Conservation (phyloP, 2,797 vertebrate species). For the Sebastiscus tertius region DNA sequence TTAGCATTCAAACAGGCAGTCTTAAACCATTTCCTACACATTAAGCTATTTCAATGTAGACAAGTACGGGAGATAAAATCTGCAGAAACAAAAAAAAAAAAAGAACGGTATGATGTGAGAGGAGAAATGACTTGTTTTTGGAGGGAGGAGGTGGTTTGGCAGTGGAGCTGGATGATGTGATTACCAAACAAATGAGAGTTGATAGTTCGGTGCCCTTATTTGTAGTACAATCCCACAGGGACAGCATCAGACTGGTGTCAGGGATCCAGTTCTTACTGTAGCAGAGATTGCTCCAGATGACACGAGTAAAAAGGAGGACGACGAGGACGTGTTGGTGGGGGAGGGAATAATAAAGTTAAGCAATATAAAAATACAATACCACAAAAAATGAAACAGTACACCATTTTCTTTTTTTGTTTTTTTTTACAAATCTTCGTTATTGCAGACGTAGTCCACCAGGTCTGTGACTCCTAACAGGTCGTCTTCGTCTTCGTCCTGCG, state of each 20-base stretch:
- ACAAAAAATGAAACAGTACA: conserved; percentile 64
- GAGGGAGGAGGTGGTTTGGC: conserved; percentile 28
- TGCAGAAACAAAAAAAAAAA: neutral
- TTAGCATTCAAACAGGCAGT: neutral
- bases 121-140: neutral
- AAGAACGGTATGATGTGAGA: neutral
- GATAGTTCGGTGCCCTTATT: conserved; percentile 33
- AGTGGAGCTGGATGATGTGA: conserved; percentile 46
- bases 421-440: conserved; percentile 96
- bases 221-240: conserved; percentile 39
- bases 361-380: conserved; percentile 77
- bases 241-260: conserved; percentile 26
- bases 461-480: conserved; percentile 98
- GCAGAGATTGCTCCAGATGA: conserved; percentile 33
- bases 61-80: neutral
- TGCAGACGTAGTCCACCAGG: conserved; percentile 99
- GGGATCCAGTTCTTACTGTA: conserved; percentile 32
- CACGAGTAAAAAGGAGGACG: conserved; percentile 23
- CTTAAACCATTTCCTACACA: conserved; percentile 17
- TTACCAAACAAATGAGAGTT: neutral
- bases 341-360: conserved; percentile 73
- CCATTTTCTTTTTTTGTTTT: conserved; percentile 54
- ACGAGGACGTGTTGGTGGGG: conserved; percentile 37
- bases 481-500: conserved; percentile 95
- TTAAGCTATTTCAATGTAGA: conserved; percentile 34